Conservation (phyloP, 1,140 invertebrate genomes). For the Drosophila kurseongensis region DNA sequence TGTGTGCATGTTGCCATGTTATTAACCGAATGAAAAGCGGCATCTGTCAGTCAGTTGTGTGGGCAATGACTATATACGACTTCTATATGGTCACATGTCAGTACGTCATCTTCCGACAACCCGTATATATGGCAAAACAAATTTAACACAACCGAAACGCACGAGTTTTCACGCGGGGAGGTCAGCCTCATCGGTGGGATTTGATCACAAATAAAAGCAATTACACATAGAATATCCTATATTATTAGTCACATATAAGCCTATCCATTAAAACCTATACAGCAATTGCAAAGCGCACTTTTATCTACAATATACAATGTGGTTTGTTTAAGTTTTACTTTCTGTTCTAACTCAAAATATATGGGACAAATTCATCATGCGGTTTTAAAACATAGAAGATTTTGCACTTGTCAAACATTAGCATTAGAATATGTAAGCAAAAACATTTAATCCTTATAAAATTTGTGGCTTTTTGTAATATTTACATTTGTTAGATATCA, state of each 20-base stretch:
- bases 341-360: not conserved
- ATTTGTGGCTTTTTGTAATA: too few species aligned
- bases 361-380: too few species aligned
- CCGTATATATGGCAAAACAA: constrained; percentile 21
- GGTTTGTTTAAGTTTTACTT: not conserved
- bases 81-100: constrained; percentile 43
- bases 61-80: constrained; percentile 65
- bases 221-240: not conserved
- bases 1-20: constrained; percentile 60
- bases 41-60: constrained; percentile 48
- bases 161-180: constrained; percentile 28
- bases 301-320: not conserved
- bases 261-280: not conserved
- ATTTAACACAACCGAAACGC: constrained; percentile 4
- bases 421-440: too few species aligned
- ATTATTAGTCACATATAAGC: constrained; percentile 22
- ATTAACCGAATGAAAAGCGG: constrained; percentile 55
- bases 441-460: too few species aligned
- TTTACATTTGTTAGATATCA: too few species aligned
- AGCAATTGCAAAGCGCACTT: not conserved
- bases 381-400: too few species aligned
- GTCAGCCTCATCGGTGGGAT: constrained; percentile 10
- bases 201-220: constrained; percentile 11
- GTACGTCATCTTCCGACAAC: constrained; percentile 66
- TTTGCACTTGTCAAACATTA: too few species aligned